phyloP scores from a whole-genome alignment of 2,113 vertebrate genomes.

The Callospermophilus lateralis region DNA sequence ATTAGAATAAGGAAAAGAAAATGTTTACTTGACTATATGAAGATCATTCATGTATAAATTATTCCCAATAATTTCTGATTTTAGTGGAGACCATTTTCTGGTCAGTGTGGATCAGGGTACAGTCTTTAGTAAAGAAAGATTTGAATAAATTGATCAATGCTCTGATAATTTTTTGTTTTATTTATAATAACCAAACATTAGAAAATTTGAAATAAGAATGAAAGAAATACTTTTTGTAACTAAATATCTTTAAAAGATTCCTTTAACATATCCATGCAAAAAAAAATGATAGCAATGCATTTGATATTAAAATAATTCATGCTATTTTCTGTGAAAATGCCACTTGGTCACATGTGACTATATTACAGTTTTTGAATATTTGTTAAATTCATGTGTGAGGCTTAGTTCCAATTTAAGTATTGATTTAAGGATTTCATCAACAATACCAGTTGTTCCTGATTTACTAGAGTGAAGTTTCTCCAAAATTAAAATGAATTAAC shows the following conservation, averaged over 20 bases:
- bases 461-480: conserved; percentile 11
- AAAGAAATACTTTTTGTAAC: conserved; percentile 8
- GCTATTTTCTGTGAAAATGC: conserved; percentile 21
- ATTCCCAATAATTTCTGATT: conserved; percentile 37
- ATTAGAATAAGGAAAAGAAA: not conserved
- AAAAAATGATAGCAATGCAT: not conserved
- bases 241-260: conserved; percentile 39
- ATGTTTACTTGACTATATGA: not conserved
- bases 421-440: conserved; percentile 38
- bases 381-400: conserved; percentile 19
- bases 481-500: conserved; percentile 58
- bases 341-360: conserved; percentile 2
- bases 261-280: conserved; percentile 37
- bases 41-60: not conserved
- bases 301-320: conserved; percentile 36
- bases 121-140: conserved; percentile 3
- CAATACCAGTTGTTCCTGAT: conserved; percentile 13
- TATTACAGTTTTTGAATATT: conserved; percentile 24
- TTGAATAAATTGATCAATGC: not conserved
- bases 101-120: not conserved
- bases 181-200: not conserved
- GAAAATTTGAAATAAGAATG: conserved; percentile 36
- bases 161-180: conserved; percentile 16
- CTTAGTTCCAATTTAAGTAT: conserved; percentile 20
- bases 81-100: conserved; percentile 25